Conservation (phyloP, 1,140 invertebrate species). For the Pseudoatta argentina region DNA sequence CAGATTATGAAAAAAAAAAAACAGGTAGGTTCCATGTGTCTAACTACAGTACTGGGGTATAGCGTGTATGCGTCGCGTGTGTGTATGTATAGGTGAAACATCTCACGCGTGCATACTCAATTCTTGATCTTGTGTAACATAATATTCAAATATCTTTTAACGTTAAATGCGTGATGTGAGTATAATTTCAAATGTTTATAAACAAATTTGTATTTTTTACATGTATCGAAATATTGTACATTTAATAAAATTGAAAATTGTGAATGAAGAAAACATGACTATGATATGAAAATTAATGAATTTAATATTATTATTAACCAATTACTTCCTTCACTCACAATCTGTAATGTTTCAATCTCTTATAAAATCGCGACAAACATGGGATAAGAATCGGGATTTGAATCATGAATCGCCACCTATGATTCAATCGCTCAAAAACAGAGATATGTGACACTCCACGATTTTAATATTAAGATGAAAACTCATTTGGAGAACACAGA, state of each 20-base stretch:
- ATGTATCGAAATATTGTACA: not conserved
- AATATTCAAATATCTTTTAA: conserved; percentile 8
- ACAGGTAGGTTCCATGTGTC: not conserved
- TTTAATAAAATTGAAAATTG: not conserved
- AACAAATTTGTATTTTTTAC: not conserved
- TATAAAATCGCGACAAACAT: no score
- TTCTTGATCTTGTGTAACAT: not conserved
- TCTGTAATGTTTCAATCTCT: no score
- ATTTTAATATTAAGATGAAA: no score
- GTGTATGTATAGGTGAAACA: not conserved
- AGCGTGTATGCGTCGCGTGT: not conserved
- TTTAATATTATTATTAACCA: no score
- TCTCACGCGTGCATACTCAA: not conserved
- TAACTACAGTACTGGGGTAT: conserved; percentile 38
- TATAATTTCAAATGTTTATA: not conserved
- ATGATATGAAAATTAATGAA: not conserved
- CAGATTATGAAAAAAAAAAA: no score
- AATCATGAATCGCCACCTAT: no score
- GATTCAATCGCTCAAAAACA: no score
- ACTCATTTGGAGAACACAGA: not conserved
- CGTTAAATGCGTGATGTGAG: not conserved
- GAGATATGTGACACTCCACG: no score
- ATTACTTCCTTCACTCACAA: no score
- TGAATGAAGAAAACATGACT: not conserved
- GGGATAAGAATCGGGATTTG: no score